Conservation (phyloP, 2,113 vertebrate species). For the Cottus gobio region DNA sequence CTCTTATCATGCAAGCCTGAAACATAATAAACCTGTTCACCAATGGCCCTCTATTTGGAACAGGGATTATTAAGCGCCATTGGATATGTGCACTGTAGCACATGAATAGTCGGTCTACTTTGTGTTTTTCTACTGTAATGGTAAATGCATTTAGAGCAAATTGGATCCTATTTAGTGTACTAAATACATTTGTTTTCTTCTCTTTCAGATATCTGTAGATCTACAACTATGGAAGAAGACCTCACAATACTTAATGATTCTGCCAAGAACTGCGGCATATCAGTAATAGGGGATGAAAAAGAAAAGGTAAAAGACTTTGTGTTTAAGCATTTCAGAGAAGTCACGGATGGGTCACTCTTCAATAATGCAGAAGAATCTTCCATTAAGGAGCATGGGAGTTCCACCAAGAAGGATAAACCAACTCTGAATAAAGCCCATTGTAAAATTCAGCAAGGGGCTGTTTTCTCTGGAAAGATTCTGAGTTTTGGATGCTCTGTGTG, state of each 20-base stretch:
- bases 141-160: background rate
- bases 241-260: constrained; percentile 67
- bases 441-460: constrained; percentile 83
- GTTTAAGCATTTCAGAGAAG: constrained; percentile 71
- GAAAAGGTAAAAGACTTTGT: constrained; percentile 73
- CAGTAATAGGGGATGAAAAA: constrained; percentile 69
- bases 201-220: constrained; percentile 66
- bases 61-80: background rate
- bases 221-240: constrained; percentile 80
- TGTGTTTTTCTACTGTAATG: background rate
- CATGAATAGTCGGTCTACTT: background rate
- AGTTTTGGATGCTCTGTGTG: constrained; percentile 95
- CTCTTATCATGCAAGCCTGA: background rate
- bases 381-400: constrained; percentile 61
- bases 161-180: background rate
- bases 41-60: background rate
- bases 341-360: constrained; percentile 57
- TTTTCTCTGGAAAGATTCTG: constrained; percentile 93
- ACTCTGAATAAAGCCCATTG: constrained; percentile 80
- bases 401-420: constrained; percentile 74
- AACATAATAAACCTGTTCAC: background rate
- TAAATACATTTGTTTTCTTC: constrained; percentile 30
- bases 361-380: constrained; percentile 64
- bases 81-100: background rate
- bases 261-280: constrained; percentile 67